Conservation (phyloP, 2,888 invertebrate genomes). For the Stenotaenia linearis region DNA sequence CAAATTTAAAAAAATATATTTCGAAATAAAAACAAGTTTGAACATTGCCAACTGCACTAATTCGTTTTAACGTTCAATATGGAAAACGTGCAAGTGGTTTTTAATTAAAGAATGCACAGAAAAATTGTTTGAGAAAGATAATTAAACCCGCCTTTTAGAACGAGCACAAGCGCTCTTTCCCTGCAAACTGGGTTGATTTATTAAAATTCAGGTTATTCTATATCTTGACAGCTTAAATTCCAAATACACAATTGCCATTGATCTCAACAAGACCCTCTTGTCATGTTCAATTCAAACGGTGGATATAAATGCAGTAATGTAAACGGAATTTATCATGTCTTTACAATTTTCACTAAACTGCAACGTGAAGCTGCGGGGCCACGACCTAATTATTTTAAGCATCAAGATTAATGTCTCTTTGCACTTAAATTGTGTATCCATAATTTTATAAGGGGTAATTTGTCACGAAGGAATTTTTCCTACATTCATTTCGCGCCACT, state of each 20-base stretch:
- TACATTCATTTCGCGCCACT: background rate
- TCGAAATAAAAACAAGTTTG: background rate
- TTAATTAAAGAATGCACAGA: background rate
- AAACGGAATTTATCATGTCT: background rate
- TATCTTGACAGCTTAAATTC: background rate
- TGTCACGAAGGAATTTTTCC: background rate
- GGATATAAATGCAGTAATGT: background rate
- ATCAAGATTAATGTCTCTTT: background rate
- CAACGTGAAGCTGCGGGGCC: background rate
- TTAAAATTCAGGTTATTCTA: background rate
- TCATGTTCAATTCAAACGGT: background rate
- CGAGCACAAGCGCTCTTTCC: background rate
- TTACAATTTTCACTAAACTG: background rate
- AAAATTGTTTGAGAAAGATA: background rate
- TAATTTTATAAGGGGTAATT: background rate
- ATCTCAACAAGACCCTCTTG: background rate
- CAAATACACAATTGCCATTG: background rate
- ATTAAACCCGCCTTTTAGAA: background rate
- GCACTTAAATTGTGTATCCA: background rate
- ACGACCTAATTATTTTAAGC: background rate
- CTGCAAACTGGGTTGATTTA: background rate
- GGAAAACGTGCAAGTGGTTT: background rate
- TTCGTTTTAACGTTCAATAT: background rate
- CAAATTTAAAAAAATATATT: background rate
- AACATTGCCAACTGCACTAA: background rate